These are phyloP conservation scores for Clavelina lepadiformis DNA, from an alignment of 23 tunicate species.

Conservation along the genomic window DNA sequence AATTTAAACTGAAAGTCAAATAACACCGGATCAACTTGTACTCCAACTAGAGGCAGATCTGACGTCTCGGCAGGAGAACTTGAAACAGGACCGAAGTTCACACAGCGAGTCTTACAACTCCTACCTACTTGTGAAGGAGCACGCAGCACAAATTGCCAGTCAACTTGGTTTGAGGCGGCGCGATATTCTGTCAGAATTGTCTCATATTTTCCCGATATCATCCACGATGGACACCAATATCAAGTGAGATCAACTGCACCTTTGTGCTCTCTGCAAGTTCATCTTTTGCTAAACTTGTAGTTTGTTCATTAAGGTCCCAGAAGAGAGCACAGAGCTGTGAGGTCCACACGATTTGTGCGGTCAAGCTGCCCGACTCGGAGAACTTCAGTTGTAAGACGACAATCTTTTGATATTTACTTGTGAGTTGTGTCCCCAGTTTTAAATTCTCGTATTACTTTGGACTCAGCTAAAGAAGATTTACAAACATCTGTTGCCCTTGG, in stretches of 20 bases:
- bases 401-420: conserved; percentile 1
- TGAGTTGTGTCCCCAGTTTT: no score
- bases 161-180: conserved; percentile 42
- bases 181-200: conserved; percentile 56
- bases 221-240: no score
- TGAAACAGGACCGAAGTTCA: not conserved
- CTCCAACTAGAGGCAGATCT: no score
- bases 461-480: conserved; percentile 33
- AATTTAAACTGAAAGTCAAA: no score
- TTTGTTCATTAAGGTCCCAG: not conserved
- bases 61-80: no score
- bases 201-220: conserved; percentile 75
- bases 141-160: conserved; percentile 9
- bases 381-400: conserved; percentile 29
- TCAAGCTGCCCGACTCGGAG: conserved; percentile 70
- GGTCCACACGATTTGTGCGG: conserved; percentile 37
- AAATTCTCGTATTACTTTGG: not conserved
- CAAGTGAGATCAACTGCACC: no score
- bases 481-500: conserved; percentile 68
- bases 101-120: conserved; percentile 9
- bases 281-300: not conserved
- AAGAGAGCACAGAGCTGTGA: not conserved
- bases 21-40: no score
- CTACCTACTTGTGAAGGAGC: conserved; percentile 3
- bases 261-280: conserved; percentile 6